Base-by-base conservation (phyloP, 35 echinoderm and acorn worm species). In the Heliocidaris tuberculata region DNA sequence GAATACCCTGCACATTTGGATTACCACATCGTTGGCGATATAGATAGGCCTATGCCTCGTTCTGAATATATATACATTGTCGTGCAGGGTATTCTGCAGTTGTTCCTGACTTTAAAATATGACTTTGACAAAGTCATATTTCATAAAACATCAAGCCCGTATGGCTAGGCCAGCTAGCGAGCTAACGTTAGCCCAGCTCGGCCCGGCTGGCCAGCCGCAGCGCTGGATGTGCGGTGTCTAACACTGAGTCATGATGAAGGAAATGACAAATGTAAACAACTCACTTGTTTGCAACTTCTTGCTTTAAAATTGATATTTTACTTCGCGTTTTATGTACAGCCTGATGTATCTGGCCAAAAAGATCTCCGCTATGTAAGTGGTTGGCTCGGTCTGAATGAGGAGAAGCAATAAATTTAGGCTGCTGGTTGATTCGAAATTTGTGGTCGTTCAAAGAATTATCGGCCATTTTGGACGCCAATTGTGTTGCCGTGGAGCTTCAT, bases 391-490 rank as follows among this genome's bases (percentile, higher is more conserved):
- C 89, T 27, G 31, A 15, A 49, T 91, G 21, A 91, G 48, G 16
- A n/a, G 48, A 52, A 32, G 47, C 50, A 52, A 48, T 42, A n/a
- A 52, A 48, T 19, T 30, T n/a, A 56, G 48, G 50, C n/a, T 59
- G n/a, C 50, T 93, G 91, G 16, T 93, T 30, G 47, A 48, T 30
- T 93, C 50, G 91, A 93, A 93, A 49, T 93, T 48, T 30, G 48
- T 21, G 87, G 7, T 89, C 30, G 87, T 89, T 89, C 31, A 32
- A 32, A n/a, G 91, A 59, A 29, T 21, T 31, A 93, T 93, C 91
- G 91, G 91, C 91, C 91, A 93, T 93, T 93, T 93, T 93, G 91
- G 91, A 93, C 91, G 91, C 91, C 91, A 31, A 93, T n/a, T 7
- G 0, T 5, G 91, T 93, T 52, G 48, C 91, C 91, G 91, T 93